Percentiles rank a stretch among this genome's conserved stretches.
Evolutionary conservation across 1,140 invertebrate species (phyloP).

Genomic region (Drosophila orosa): DNA sequence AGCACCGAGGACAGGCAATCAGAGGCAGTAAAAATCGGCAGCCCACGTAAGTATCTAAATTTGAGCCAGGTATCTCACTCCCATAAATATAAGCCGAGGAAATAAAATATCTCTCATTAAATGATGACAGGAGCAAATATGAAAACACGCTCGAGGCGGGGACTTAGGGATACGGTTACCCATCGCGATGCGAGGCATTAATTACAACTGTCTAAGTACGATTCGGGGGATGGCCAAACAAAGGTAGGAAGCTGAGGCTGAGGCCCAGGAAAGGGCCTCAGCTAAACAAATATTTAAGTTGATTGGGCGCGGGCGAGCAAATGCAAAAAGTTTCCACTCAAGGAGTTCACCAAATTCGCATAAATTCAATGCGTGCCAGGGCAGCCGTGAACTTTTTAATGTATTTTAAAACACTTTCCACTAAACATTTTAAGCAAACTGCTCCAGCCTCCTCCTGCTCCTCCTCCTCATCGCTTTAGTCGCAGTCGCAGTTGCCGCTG

Average conservation of each 20-base stretch:
- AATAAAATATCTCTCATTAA: constrained; percentile 66
- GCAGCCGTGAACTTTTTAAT: constrained; percentile 81
- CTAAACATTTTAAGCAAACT: constrained; percentile 82
- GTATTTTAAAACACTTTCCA: constrained; percentile 83
- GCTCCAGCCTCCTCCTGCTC: constrained; percentile 18
- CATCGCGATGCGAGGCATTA: constrained; percentile 45
- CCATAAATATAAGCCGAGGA: constrained; percentile 42
- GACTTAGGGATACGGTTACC: constrained; percentile 29
- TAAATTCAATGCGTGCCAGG: constrained; percentile 80
- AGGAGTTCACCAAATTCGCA: constrained; percentile 80
- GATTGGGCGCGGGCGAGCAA: constrained; percentile 69
- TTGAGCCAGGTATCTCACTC: constrained; percentile 12
- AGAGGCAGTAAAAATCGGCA: constrained; percentile 28
- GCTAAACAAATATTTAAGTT: constrained; percentile 79
- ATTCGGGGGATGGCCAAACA: constrained; percentile 12
- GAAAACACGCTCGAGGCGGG: constrained; percentile 34
- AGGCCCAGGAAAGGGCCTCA: constrained; percentile 34
- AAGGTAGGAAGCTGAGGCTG: neutral
- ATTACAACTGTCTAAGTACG: constrained; percentile 53
- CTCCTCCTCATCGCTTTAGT: constrained; percentile 6
- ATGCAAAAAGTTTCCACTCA: constrained; percentile 80
- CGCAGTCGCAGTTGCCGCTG: constrained; percentile 17
- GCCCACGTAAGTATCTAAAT: constrained; percentile 36
- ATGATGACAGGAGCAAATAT: constrained; percentile 69
- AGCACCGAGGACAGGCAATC: constrained; percentile 4